A percentile compares a stretch with the other conserved stretches of the same genome.
Conservation (phyloP, 2,113 vertebrate genomes). For the Willisornis vidua region DNA sequence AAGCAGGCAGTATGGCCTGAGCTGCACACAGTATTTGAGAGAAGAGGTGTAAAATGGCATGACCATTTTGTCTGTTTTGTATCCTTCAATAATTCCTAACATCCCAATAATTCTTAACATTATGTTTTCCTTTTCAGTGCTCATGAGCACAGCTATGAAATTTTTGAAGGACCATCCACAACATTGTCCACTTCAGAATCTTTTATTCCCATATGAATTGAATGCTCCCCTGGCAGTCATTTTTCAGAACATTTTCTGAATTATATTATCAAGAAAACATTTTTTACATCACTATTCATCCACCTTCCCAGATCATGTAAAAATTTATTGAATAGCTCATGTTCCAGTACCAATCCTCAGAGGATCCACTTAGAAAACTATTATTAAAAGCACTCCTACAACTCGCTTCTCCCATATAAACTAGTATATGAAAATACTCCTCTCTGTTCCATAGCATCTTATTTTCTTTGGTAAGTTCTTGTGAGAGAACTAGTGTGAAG, state of each 20-base stretch:
- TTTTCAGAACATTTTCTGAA: background rate
- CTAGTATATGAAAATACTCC: background rate
- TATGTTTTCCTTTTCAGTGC: background rate
- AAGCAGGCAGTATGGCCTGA: background rate
- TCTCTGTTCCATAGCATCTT: background rate
- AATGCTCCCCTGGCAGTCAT: background rate
- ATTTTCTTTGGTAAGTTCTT: background rate
- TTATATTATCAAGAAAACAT: background rate
- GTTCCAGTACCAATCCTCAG: background rate
- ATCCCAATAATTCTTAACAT: background rate
- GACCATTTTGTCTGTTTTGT: background rate
- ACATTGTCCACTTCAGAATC: background rate
- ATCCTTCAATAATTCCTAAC: background rate
- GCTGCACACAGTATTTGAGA: background rate
- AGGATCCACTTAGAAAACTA: background rate
- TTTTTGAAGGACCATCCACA: background rate
- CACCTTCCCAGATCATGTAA: background rate
- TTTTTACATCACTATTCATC: background rate
- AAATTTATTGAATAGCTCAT: constrained; percentile 2
- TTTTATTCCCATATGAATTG: background rate
- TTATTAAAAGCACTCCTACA: background rate
- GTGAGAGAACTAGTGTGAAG: background rate
- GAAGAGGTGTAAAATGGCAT: background rate
- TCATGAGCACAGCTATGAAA: background rate
- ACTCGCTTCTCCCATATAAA: background rate